These are phyloP conservation scores for Leptobrachium leishanense DNA, from an alignment of 2,113 vertebrate species.

Conservation along the genomic window DNA sequence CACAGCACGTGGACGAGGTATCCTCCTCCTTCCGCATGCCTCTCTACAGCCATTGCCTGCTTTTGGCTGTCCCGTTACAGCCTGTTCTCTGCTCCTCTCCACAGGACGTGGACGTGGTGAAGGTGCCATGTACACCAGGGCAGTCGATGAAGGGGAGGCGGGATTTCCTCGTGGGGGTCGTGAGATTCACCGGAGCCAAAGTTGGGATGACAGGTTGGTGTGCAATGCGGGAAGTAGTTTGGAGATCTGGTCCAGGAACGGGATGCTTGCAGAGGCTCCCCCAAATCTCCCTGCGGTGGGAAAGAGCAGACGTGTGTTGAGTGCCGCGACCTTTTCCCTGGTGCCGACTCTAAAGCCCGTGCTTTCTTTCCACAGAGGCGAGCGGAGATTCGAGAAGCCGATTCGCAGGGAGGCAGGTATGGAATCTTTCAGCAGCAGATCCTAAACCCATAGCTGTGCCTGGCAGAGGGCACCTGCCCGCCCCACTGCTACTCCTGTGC, in stretches of 20 bases:
- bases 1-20: slow-evolving; percentile 81
- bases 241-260: background rate
- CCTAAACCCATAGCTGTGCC: no score
- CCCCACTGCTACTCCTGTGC: no score
- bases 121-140: slow-evolving; percentile 90
- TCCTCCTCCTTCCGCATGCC: background rate
- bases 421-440: background rate
- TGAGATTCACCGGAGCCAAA: slow-evolving; percentile 90
- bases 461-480: no score
- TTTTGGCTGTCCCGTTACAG: background rate
- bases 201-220: slow-evolving; percentile 87
- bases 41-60: background rate
- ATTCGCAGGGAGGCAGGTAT: slow-evolving; percentile 75
- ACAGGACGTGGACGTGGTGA: slow-evolving; percentile 87
- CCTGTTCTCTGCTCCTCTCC: background rate
- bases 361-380: slow-evolving; percentile 66
- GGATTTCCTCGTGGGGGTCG: slow-evolving; percentile 77
- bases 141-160: slow-evolving; percentile 81
- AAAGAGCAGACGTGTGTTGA: no score
- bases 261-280: no score
- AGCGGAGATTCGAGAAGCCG: slow-evolving; percentile 85
- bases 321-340: no score
- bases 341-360: background rate
- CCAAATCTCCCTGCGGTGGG: no score
- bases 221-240: no score